Conservation (phyloP, 2,113 vertebrate species). For the Mesoclemmys tuberculata region DNA sequence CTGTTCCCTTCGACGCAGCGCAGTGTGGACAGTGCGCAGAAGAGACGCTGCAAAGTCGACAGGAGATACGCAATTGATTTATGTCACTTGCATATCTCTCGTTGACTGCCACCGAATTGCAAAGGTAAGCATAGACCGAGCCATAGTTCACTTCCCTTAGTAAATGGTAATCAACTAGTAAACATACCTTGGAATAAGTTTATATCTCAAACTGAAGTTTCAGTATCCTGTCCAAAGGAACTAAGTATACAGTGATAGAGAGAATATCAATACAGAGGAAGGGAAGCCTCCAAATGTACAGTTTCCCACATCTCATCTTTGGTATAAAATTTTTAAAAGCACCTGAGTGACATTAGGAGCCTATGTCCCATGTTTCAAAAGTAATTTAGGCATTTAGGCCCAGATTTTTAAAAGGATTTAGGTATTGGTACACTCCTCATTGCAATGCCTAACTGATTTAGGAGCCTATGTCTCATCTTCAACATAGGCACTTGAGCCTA, state of each 20-base stretch:
- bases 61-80: too few species aligned
- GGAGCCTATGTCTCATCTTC: neutral
- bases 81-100: too few species aligned
- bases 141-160: neutral
- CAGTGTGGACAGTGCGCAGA: too few species aligned
- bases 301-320: neutral
- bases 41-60: too few species aligned
- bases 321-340: neutral
- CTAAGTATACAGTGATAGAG: neutral
- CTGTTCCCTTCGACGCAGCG: too few species aligned
- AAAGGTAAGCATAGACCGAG: too few species aligned
- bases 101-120: too few species aligned
- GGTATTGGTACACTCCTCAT: neutral
- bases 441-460: neutral
- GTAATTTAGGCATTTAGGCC: fast-evolving
- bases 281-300: neutral
- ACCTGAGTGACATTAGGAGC: neutral
- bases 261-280: neutral
- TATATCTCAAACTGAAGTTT: neutral
- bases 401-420: neutral
- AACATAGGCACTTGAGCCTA: neutral
- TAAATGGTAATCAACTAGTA: constrained; percentile 6
- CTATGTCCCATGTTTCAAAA: neutral
- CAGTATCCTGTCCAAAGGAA: neutral
- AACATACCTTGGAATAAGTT: neutral